Conservation (phyloP, 2,113 vertebrate species). For the Chaenocephalus aceratus region DNA sequence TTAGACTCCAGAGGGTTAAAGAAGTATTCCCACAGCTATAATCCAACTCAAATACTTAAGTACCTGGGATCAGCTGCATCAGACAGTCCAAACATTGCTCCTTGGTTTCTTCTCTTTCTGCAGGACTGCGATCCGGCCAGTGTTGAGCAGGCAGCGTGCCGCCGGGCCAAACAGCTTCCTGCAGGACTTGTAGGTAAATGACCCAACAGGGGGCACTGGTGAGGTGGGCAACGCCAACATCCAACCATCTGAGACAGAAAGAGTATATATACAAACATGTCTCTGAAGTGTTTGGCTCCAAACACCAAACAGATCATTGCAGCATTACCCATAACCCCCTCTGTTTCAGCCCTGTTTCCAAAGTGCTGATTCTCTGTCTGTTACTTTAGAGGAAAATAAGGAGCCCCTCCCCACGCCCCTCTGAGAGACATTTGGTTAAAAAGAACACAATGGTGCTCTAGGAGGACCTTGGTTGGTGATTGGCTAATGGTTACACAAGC, state of each 20-base stretch:
- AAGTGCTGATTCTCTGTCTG: no score
- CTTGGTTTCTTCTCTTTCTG: slow-evolving; percentile 86
- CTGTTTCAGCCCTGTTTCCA: no score
- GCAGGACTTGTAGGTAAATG: slow-evolving; percentile 91
- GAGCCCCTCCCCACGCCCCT: no score
- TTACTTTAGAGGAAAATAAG: no score
- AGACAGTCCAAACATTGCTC: slow-evolving; percentile 89
- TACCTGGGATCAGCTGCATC: slow-evolving; percentile 90
- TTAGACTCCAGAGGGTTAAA: background rate
- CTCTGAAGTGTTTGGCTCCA: no score
- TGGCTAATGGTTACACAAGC: no score
- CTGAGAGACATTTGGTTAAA: no score
- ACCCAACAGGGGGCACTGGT: slow-evolving; percentile 92
- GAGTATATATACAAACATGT: background rate
- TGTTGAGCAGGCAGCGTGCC: slow-evolving; percentile 87
- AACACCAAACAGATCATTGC: no score
- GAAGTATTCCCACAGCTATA: background rate
- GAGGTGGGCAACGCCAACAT: slow-evolving; percentile 90
- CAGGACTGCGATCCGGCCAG: slow-evolving; percentile 84
- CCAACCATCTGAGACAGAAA: slow-evolving; percentile 89
- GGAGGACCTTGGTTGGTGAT: no score
- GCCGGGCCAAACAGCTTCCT: slow-evolving; percentile 94
- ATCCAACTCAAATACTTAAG: background rate
- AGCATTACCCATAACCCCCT: no score
- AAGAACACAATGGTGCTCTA: no score